Conservation (phyloP, 2,113 vertebrate species). For the Danionella cerebrum region DNA sequence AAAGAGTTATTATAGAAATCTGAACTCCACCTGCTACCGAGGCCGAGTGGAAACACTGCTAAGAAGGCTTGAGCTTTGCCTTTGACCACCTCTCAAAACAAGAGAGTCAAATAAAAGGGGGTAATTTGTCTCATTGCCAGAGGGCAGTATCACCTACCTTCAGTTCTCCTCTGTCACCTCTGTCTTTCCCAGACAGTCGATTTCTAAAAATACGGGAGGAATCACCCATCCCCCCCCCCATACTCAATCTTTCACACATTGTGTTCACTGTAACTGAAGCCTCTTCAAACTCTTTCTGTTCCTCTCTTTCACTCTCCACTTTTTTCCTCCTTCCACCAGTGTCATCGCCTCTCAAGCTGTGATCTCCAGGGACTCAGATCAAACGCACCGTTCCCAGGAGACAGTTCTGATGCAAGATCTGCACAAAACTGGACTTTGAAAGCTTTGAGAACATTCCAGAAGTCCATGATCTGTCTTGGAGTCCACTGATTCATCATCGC, state of each 20-base stretch:
- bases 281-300: conserved; percentile 33
- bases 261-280: conserved; percentile 57
- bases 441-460: conserved; percentile 17
- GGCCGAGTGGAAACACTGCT: conserved; percentile 33
- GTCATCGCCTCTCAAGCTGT: conserved; percentile 38
- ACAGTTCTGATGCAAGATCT: conserved; percentile 41
- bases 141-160: conserved; percentile 39
- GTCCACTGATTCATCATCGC: conserved; percentile 30
- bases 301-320: conserved; percentile 9
- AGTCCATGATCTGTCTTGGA: conserved; percentile 8
- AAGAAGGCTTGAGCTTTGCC: conserved; percentile 47
- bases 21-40: background rate
- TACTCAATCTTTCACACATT: conserved; percentile 48
- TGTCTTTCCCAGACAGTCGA: conserved; percentile 45
- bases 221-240: conserved; percentile 17
- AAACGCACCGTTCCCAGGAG: conserved; percentile 41
- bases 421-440: conserved; percentile 27
- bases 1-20: too few species aligned
- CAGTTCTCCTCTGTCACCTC: conserved; percentile 44
- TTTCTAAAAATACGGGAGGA: conserved; percentile 35
- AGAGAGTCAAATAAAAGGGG: conserved; percentile 42
- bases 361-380: conserved; percentile 45
- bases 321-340: conserved; percentile 21
- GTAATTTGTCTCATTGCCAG: conserved; percentile 40
- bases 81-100: conserved; percentile 45